Base-by-base conservation (phyloP, 2,888 invertebrate species). In the Neria commutata region DNA sequence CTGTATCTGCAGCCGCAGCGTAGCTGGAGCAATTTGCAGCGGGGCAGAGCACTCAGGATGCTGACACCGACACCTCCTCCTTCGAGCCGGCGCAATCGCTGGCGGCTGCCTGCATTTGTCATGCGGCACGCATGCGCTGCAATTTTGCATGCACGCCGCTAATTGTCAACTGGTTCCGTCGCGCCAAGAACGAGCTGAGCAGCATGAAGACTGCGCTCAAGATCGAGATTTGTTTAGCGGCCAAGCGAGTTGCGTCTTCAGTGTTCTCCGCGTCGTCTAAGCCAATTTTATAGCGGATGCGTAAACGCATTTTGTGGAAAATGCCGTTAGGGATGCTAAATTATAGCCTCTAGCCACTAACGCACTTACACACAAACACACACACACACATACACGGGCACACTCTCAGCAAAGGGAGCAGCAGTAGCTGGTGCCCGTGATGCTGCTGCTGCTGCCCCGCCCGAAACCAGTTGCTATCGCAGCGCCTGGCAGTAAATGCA, bases 301-400 rank as follows among this genome's bases (percentile, higher is more conserved):
- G 77, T 78, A 77, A 77, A 77, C 77, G 78, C 77, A 78, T 78
- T 77, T 76, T 74, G 74, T 72, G 70, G 66, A 75, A 76, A 73
- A 71, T 77, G 77, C 77, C 77, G 77, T 77, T 77, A 77, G 77
- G 76, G 78, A 75, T 69, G 74, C 74, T 76, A 75, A 74, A 75
- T 75, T 76, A 72, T 69, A 65, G 74, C 73, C 74, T 62, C 65
- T 64, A 67, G 72, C 69, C 75, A 29, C 11, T 29, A 29, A 29
- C 11, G 29, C 29, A 29, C 11, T 29, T 29, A 11, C 11, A n/a
- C n/a, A n/a, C n/a, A n/a, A n/a, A n/a, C n/a, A n/a, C n/a, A n/a
- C n/a, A n/a, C n/a, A n/a, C n/a, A n/a, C n/a, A n/a, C n/a, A n/a
- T n/a, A n/a, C n/a, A n/a, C n/a, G n/a, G 29, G 29, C 29, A 29